A percentile compares a stretch with the other conserved stretches of the same genome.
Conservation (phyloP, 1,140 invertebrate species). For the Aethina tumida region DNA sequence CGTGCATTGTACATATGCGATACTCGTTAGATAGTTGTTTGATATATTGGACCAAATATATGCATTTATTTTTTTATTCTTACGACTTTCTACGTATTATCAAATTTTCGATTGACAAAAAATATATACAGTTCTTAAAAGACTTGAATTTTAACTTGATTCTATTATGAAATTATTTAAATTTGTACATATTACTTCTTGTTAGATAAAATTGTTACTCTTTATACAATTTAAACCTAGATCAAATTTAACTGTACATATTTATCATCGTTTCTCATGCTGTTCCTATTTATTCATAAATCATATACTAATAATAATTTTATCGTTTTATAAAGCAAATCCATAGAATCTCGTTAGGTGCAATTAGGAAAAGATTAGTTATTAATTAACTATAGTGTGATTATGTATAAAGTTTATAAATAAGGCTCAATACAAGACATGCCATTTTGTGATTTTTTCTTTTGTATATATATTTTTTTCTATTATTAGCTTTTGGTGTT, state of each 20-base stretch:
- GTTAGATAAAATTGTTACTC: slow-evolving; percentile 10
- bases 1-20: slow-evolving; percentile 8
- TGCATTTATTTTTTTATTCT: slow-evolving; percentile 7
- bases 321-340: too few species aligned
- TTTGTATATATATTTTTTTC: too few species aligned
- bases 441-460: too few species aligned
- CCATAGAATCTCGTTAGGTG: too few species aligned
- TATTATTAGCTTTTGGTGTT: too few species aligned
- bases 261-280: slow-evolving; percentile 2
- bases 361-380: too few species aligned
- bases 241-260: slow-evolving; percentile 10
- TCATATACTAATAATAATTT: too few species aligned
- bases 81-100: slow-evolving; percentile 8
- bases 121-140: too few species aligned
- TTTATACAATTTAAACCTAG: slow-evolving; percentile 10
- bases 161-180: slow-evolving; percentile 6
- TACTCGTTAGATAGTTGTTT: slow-evolving; percentile 11
- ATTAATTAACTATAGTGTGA: too few species aligned
- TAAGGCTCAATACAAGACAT: too few species aligned
- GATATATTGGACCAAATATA: slow-evolving; percentile 22
- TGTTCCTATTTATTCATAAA: too few species aligned
- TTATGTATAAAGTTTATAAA: too few species aligned
- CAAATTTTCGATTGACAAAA: slow-evolving; percentile 15
- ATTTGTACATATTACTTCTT: slow-evolving; percentile 15
- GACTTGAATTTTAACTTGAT: slow-evolving; percentile 12